Evolutionary conservation across 1,140 invertebrate genomes (phyloP).

Genomic region (Cepaea nemoralis): DNA sequence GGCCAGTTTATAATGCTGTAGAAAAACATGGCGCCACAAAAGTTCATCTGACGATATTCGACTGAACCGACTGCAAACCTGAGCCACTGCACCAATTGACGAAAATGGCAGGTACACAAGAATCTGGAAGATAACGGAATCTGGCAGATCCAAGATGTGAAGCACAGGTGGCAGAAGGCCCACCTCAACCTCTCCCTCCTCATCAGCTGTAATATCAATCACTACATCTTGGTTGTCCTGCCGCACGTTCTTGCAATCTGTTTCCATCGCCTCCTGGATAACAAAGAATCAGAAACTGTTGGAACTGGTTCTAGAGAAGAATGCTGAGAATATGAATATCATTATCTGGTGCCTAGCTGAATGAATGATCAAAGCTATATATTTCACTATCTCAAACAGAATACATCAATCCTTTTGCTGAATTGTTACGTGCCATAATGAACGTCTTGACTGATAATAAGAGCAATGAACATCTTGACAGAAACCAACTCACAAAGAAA

Average conservation of each 20-base stretch:
- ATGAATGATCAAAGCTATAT: too few relatives aligned
- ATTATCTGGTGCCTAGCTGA: too few relatives aligned
- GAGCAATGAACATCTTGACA: too few relatives aligned
- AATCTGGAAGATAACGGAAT: slow-evolving; percentile 79
- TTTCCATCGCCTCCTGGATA: slow-evolving; percentile 12
- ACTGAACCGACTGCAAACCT: slow-evolving; percentile 60
- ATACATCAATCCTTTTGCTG: too few relatives aligned
- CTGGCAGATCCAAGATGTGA: slow-evolving; percentile 74
- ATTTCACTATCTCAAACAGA: too few relatives aligned
- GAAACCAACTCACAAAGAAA: too few relatives aligned
- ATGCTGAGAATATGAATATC: too few relatives aligned
- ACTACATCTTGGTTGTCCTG: slow-evolving; percentile 13
- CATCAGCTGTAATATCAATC: background rate
- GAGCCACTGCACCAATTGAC: slow-evolving; percentile 32
- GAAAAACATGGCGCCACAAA: slow-evolving; percentile 70
- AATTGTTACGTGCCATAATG: too few relatives aligned
- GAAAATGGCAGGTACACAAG: slow-evolving; percentile 77
- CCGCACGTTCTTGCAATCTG: slow-evolving; percentile 8
- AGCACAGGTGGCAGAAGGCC: background rate
- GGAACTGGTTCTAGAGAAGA: too few relatives aligned
- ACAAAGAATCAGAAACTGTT: too few relatives aligned
- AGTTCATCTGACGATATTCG: slow-evolving; percentile 70
- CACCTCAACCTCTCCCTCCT: background rate
- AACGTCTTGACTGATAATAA: too few relatives aligned
- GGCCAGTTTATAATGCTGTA: slow-evolving; percentile 48